Evolutionary conservation across 2,797 vertebrate genomes (phyloP), one percentile per base, ranked within the genome.

Genomic region (Cryptoprocta ferox): DNA sequence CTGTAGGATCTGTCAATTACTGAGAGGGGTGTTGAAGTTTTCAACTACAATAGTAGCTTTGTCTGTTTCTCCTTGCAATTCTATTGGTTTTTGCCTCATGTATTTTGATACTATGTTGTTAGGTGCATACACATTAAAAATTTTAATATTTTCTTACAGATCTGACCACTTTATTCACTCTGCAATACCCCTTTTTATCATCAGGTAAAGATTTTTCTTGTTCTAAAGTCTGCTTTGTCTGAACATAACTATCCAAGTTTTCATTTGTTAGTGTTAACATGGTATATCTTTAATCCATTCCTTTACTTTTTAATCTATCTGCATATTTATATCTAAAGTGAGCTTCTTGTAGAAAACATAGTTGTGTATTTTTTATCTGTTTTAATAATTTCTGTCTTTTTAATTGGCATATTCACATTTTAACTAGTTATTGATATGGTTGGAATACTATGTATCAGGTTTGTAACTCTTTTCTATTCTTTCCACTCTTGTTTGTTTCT

Each of bases 251-350:
- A 39, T 83, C 28, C 16, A 24, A 71, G 21, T 4, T 93, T 88
- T 84, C 12, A 79, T 80, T 81, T 95, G 39, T 85, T 85, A 63
- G 6, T 63, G 35, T 39, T 91, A 65, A 79, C 13, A 30, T 30
- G 19, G 6, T 24, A 14, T 71, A 8, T 70, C 42, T 70, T 94
- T 87, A 63, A 63, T 87, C 76, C 24, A 45, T 87, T 45, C 7
- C 70, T 96, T 84, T 48, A 85, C 85, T 75, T 70, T 94, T 82
- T 96, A 70, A 56, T 70, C 37, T 80, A 13, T 37, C 39, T 75
- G 32, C 48, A 15, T 76, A 32, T 56, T 93, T 71, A 26, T 87
- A 45, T 88, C 19, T 68, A 79, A 82, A 94, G 39, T 56, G 5
- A 14, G 5, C 9, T 76, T 95, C 63, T 91, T 82, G 0, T 73